Conservation (phyloP, 64 coral and sea anemone species). For the Hydrozoanthus tunicans region DNA sequence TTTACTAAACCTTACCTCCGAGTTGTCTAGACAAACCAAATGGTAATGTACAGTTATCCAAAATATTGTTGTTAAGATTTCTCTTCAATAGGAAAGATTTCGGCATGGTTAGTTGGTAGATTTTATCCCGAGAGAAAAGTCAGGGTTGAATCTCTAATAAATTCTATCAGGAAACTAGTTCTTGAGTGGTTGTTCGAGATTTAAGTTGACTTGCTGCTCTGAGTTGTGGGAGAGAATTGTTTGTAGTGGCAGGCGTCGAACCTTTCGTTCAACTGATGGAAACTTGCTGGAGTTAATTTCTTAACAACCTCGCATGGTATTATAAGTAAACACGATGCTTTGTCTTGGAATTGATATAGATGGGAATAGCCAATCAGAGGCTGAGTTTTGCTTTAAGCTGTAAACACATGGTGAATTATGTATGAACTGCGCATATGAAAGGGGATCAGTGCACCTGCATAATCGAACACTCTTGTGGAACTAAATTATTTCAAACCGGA, state of each 20-base stretch:
- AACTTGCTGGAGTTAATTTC: conserved; percentile 64
- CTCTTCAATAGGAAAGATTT: conserved; percentile 55
- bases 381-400: conserved; percentile 35
- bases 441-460: conserved; percentile 13
- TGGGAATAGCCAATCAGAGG: conserved; percentile 25
- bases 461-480: neutral
- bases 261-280: conserved; percentile 46
- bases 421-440: conserved; percentile 66
- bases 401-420: conserved; percentile 52
- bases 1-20: conserved; percentile 25
- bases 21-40: neutral
- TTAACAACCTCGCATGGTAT: conserved; percentile 58
- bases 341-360: conserved; percentile 55
- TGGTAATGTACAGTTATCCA: conserved; percentile 11
- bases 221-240: neutral
- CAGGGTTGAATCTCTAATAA: neutral
- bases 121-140: neutral
- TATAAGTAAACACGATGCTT: conserved; percentile 29
- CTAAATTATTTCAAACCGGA: neutral
- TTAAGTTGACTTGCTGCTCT: neutral
- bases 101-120: conserved; percentile 40
- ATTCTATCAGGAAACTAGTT: neutral
- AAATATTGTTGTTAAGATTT: conserved; percentile 44
- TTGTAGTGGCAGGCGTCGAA: neutral
- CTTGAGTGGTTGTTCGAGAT: neutral